Evolutionary conservation across 2,113 vertebrate species (phyloP).

Genomic region (Scortum barcoo): DNA sequence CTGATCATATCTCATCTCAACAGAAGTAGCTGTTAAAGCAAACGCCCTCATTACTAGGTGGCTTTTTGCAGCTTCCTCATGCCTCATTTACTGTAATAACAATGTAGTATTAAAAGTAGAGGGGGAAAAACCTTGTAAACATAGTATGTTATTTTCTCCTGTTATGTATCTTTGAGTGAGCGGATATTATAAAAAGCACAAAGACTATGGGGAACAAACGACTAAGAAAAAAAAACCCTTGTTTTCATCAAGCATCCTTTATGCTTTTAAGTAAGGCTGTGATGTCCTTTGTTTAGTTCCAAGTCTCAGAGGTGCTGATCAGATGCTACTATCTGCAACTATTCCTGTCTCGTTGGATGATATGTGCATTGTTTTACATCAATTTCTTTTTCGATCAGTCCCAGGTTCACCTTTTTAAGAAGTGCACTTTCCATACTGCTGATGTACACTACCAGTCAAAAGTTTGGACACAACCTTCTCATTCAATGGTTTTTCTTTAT

Average conservation of each 20-base stretch:
- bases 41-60: conserved; percentile 12
- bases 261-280: conserved; percentile 13
- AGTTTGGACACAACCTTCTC: too few species aligned
- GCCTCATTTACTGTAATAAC: conserved; percentile 16
- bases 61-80: conserved; percentile 15
- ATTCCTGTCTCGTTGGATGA: not conserved
- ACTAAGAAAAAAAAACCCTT: conserved; percentile 10
- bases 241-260: conserved; percentile 9
- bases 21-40: conserved; percentile 32
- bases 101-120: conserved; percentile 12
- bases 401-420: not conserved
- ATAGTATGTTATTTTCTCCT: conserved; percentile 14
- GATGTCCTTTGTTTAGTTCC: conserved; percentile 18
- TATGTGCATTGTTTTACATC: not conserved
- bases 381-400: not conserved
- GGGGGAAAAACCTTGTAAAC: conserved; percentile 3
- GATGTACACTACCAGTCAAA: too few species aligned
- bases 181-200: conserved; percentile 15
- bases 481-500: too few species aligned
- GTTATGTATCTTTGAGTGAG: conserved; percentile 19
- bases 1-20: conserved; percentile 64
- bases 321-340: conserved; percentile 5
- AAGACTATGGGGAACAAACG: not conserved
- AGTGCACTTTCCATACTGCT: not conserved
- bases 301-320: conserved; percentile 29